Percentiles rank a stretch among this genome's conserved stretches.
These are phyloP conservation scores for Ornithoptera priamus DNA, from an alignment of 2,888 invertebrate genomes.

Conservation along the genomic window DNA sequence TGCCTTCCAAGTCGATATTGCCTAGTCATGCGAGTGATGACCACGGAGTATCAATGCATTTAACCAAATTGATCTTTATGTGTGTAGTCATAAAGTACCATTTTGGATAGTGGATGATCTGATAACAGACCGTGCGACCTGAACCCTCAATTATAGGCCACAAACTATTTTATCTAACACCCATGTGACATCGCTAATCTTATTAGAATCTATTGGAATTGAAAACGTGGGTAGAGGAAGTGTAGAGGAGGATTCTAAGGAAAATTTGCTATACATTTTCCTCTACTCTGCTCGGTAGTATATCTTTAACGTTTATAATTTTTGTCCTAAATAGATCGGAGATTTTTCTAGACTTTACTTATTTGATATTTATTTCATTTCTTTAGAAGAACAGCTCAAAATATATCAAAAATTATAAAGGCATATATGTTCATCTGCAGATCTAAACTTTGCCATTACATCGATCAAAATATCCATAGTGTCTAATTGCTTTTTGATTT, in stretches of 20 bases:
- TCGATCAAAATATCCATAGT: too few relatives aligned
- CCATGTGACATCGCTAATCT: conserved; percentile 78
- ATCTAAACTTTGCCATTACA: too few relatives aligned
- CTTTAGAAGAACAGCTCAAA: too few relatives aligned
- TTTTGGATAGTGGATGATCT: conserved; percentile 38
- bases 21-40: conserved; percentile 79
- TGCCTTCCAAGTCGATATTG: conserved; percentile 75
- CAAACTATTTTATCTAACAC: conserved; percentile 79
- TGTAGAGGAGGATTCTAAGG: conserved; percentile 12
- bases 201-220: conserved; percentile 78
- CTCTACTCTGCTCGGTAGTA: too few relatives aligned
- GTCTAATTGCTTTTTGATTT: too few relatives aligned
- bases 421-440: too few relatives aligned
- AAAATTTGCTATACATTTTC: too few relatives aligned
- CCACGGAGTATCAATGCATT: conserved; percentile 49
- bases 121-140: conserved; percentile 48
- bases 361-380: too few relatives aligned
- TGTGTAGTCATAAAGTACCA: conserved; percentile 37
- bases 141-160: conserved; percentile 77
- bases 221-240: conserved; percentile 52
- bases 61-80: conserved; percentile 44
- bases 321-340: too few relatives aligned
- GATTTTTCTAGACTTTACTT: too few relatives aligned
- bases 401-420: too few relatives aligned
- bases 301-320: too few relatives aligned